These are phyloP conservation scores for Caenorhabditis becei DNA, from an alignment of 2,888 invertebrate species.

Conservation along the genomic window DNA sequence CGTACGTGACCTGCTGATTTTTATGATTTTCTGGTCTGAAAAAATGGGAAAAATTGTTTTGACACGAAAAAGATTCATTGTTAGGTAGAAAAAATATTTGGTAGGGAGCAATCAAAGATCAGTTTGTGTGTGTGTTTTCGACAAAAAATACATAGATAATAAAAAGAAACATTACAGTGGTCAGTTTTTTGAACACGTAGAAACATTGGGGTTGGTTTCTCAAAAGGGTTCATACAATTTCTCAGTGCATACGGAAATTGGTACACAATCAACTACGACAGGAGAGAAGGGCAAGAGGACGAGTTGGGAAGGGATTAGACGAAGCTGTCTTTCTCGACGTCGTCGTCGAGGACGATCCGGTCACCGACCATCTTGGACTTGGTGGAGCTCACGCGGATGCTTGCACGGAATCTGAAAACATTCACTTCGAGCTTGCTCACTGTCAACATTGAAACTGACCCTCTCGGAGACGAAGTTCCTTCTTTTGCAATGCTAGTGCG, in stretches of 20 bases:
- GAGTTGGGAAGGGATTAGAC: conserved; percentile 34
- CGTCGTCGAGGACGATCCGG: conserved; percentile 63
- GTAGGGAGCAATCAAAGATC: no score
- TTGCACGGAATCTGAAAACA: conserved; percentile 46
- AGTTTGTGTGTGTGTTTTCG: not conserved
- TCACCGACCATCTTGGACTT: conserved; percentile 49
- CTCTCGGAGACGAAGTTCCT: conserved; percentile 21
- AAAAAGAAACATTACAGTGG: not conserved
- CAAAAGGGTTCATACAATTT: conserved; percentile 35
- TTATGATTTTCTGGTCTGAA: no score
- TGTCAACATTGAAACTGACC: conserved; percentile 13
- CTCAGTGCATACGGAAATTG: conserved; percentile 29
- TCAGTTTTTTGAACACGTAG: conserved; percentile 28
- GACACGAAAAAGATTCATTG: no score
- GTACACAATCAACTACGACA: not conserved
- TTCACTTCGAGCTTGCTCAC: not conserved
- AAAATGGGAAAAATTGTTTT: no score
- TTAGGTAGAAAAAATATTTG: no score
- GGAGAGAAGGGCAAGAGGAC: not conserved
- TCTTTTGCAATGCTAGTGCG: conserved; percentile 38
- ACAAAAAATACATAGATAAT: not conserved
- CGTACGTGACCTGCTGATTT: no score
- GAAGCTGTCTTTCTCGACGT: conserved; percentile 64
- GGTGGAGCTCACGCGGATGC: conserved; percentile 29
- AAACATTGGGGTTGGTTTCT: no score